These are phyloP conservation scores for Epicampocera succincta DNA, from an alignment of 2,888 invertebrate genomes.

Conservation along the genomic window DNA sequence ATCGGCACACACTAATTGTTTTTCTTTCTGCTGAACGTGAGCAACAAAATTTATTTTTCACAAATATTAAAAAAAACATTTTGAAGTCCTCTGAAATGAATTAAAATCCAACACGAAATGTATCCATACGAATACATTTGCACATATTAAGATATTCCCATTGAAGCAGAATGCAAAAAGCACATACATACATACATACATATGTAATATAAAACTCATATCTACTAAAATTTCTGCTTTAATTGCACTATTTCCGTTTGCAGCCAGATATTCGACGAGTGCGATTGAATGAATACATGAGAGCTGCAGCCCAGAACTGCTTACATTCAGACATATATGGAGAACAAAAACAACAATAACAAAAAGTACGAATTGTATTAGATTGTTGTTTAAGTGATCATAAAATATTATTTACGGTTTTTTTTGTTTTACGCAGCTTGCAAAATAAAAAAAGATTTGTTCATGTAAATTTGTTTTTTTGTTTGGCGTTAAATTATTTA, in stretches of 20 bases:
- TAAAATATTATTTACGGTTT: constrained; percentile 48
- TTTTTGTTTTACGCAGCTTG: constrained; percentile 17
- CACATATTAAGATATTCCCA: constrained; percentile 18
- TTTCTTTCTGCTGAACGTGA: constrained; percentile 34
- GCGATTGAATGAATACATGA: constrained; percentile 38
- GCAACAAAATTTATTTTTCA: constrained; percentile 41
- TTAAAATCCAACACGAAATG: constrained; percentile 33
- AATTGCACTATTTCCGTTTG: constrained; percentile 78
- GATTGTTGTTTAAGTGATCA: constrained; percentile 50
- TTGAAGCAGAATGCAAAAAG: constrained; percentile 23
- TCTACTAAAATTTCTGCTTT: constrained; percentile 75
- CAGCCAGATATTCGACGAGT: constrained; percentile 75
- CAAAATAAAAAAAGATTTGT: constrained; percentile 31
- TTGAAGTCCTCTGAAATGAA: constrained; percentile 42
- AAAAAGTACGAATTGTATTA: constrained; percentile 25
- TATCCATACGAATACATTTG: not conserved
- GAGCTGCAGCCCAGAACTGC: constrained; percentile 37
- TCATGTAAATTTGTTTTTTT: constrained; percentile 35
- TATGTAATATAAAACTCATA: constrained; percentile 19
- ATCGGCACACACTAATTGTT: constrained; percentile 51
- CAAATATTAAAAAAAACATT: not conserved
- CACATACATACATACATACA: not conserved
- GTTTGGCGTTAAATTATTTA: constrained; percentile 33
- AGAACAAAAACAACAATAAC: not conserved
- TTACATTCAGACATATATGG: constrained; percentile 19